Conservation (phyloP, 2,888 invertebrate genomes). For the Caenorhabditis parvicauda region DNA sequence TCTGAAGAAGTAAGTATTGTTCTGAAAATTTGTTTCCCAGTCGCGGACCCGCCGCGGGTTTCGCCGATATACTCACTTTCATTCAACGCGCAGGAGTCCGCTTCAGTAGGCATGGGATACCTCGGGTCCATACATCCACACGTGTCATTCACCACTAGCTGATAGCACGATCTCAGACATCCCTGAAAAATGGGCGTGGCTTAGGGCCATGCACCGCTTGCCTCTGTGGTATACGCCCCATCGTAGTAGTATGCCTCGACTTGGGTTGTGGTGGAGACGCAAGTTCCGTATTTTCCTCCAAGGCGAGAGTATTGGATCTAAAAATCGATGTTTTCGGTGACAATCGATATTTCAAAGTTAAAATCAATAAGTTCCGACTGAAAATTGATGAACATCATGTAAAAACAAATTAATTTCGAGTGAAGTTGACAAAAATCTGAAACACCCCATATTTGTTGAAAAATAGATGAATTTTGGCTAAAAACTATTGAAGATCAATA, state of each 20-base stretch:
- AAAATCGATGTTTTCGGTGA: not conserved
- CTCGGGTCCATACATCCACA: slow-evolving; percentile 49
- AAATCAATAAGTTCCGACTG: slow-evolving; percentile 12
- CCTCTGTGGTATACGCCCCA: slow-evolving; percentile 44
- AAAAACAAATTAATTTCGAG: not conserved
- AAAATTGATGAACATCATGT: not conserved
- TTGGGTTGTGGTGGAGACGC: slow-evolving; percentile 28
- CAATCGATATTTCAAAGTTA: not conserved
- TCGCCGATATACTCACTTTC: slow-evolving; percentile 13
- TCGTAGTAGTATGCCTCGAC: slow-evolving; percentile 41
- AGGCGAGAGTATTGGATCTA: slow-evolving; percentile 31
- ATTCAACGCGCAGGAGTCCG: slow-evolving; percentile 23
- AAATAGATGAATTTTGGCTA: too few species aligned
- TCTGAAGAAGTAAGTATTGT: too few species aligned
- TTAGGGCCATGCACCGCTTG: slow-evolving; percentile 13
- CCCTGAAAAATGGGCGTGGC: slow-evolving; percentile 17
- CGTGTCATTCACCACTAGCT: slow-evolving; percentile 22
- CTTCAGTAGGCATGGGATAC: slow-evolving; percentile 31
- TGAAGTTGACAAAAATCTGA: not conserved
- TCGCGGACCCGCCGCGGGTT: not conserved
- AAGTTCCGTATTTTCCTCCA: slow-evolving; percentile 40
- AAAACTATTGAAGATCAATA: too few species aligned
- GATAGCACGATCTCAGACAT: slow-evolving; percentile 46
- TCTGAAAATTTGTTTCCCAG: too few species aligned
- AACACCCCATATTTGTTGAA: too few species aligned